Base-by-base conservation (phyloP, 2,888 invertebrate genomes). In the Graphium colonna region DNA sequence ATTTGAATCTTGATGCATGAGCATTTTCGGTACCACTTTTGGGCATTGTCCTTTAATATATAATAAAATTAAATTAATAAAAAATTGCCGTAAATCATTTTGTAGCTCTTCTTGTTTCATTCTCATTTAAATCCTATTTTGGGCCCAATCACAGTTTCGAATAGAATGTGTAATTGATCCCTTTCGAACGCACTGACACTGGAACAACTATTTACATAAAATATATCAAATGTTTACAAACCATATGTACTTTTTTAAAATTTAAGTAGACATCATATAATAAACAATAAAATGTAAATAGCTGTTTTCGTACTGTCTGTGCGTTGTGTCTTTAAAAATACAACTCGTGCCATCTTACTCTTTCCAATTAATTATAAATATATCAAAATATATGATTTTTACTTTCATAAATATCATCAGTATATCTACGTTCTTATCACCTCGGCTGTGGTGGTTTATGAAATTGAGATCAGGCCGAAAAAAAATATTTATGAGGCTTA, bases 101-200 rank as follows among this genome's bases (percentile, higher is more conserved):
- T 16, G 8, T 13, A 13, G 13, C 1, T 47, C 39, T 52, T 36
- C 15, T 39, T 59, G 57, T 57, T 63, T 73, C 87, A 87, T 88
- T 88, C 87, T 87, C 87, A 88, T 87, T 88, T 86, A 59, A 80
- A 87, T 85, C 86, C 73, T 67, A 58, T 59, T 51, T 67, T 31
- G 75, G 73, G 73, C 72, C 72, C 73, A 76, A 73, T 65, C 79
- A 77, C 79, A 75, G 68, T 69, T 71, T 69, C 67, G 15, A 13
- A 43, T 9, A 10, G 15, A 31, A 16, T 44, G 17, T 68, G 67
- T 68, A 66, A 60, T 67, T 64, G 67, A 67, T 63, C 63, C 66
- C 60, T 31, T 51, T 8, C 15, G 33, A 51, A 39, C 16, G 21
- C 42, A 51, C 51, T 46, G 21, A 49, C 31, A 16, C 44, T 45